A percentile compares a stretch with the other conserved stretches of the same genome.
phyloP scores from a whole-genome alignment of 2,888 invertebrate species.

The Drosophila hamatofila region DNA sequence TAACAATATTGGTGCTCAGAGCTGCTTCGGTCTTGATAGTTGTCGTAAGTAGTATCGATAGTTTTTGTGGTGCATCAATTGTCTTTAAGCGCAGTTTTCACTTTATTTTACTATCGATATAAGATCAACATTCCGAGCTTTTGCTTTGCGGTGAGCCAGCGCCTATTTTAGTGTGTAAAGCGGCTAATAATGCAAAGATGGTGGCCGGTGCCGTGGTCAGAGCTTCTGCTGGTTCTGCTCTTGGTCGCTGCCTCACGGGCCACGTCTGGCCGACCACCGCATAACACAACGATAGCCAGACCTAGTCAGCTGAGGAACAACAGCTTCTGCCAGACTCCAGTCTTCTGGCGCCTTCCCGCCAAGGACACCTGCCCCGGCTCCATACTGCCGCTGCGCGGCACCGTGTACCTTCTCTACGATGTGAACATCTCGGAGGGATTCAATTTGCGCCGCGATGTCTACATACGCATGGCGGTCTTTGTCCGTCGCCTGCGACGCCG shows the following conservation, averaged over 20 bases:
- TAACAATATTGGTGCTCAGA: not conserved
- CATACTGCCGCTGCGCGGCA: constrained; percentile 58
- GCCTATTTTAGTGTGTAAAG: constrained; percentile 32
- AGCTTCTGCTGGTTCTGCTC: constrained; percentile 41
- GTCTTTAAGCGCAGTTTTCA: not conserved
- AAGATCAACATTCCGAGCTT: constrained; percentile 29
- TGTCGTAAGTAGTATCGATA: constrained; percentile 1
- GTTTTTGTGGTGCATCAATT: not conserved
- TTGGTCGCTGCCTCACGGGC: constrained; percentile 27
- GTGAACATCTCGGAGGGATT: constrained; percentile 98
- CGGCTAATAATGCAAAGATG: constrained; percentile 46
- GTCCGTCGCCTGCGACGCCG: constrained; percentile 88
- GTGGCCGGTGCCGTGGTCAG: constrained; percentile 53
- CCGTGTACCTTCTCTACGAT: constrained; percentile 93
- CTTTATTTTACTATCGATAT: constrained; percentile 29
- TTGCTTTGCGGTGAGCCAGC: constrained; percentile 33
- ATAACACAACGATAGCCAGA: constrained; percentile 24
- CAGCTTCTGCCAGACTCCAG: constrained; percentile 32
- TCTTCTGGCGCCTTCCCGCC: constrained; percentile 32
- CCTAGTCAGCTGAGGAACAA: constrained; percentile 15
- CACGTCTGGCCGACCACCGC: constrained; percentile 3
- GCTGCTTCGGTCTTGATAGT: not conserved
- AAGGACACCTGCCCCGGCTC: constrained; percentile 52
- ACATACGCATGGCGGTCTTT: constrained; percentile 95
- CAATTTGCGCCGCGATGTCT: constrained; percentile 97